Conservation (phyloP, 2,888 invertebrate species). For the Agriopis leucophaearia region DNA sequence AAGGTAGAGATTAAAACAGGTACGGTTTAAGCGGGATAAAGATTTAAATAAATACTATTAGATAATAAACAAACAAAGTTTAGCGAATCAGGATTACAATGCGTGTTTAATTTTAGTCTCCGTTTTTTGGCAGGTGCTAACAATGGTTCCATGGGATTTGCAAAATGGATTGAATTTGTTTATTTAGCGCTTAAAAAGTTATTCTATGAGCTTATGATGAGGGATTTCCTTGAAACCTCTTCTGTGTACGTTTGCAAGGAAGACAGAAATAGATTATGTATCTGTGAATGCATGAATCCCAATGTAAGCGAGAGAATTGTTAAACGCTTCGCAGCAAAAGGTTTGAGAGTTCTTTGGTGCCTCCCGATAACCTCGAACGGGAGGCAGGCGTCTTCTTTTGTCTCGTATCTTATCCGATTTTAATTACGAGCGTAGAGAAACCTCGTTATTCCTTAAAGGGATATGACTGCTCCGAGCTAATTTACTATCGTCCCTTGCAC, state of each 20-base stretch:
- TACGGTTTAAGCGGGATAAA: slow-evolving; percentile 78
- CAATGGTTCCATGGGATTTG: slow-evolving; percentile 70
- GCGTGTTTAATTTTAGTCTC: slow-evolving; percentile 52
- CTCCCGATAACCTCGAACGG: slow-evolving; percentile 63
- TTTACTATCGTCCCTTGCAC: slow-evolving; percentile 77
- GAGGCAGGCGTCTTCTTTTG: slow-evolving; percentile 75
- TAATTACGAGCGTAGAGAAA: slow-evolving; percentile 84
- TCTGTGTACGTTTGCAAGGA: slow-evolving; percentile 50
- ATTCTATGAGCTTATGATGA: slow-evolving; percentile 68
- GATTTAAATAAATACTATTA: slow-evolving; percentile 83
- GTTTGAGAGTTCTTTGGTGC: slow-evolving; percentile 17
- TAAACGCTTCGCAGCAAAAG: slow-evolving; percentile 27
- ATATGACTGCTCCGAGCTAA: slow-evolving; percentile 79
- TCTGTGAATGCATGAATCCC: slow-evolving; percentile 30
- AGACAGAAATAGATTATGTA: slow-evolving; percentile 37
- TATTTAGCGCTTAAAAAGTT: slow-evolving; percentile 72
- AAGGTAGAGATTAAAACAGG: slow-evolving; percentile 71
- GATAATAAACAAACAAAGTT: slow-evolving; percentile 78
- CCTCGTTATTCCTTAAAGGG: slow-evolving; percentile 84
- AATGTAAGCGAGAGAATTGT: slow-evolving; percentile 28
- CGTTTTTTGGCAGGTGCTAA: slow-evolving; percentile 61
- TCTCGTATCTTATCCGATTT: slow-evolving; percentile 85
- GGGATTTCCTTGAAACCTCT: slow-evolving; percentile 68
- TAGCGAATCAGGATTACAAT: slow-evolving; percentile 59
- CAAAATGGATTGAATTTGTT: slow-evolving; percentile 79